Evolutionary conservation across 2,888 invertebrate species (phyloP).

Genomic region (Vandiemenella viatica): DNA sequence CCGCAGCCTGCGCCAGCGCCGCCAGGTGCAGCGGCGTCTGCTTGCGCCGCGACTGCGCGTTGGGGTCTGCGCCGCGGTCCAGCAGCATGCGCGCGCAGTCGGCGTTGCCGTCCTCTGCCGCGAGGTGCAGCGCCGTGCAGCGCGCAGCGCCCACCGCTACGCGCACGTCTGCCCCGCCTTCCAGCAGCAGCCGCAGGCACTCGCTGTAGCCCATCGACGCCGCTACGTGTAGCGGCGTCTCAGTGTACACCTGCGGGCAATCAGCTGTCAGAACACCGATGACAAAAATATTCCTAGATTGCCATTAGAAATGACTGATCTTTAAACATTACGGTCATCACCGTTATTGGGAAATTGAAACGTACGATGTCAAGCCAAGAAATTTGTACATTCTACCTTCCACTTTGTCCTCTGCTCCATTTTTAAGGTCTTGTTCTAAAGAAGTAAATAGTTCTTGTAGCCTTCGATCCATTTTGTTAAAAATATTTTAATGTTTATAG

Average conservation of each 20-base stretch:
- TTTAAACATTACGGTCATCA: too few relatives aligned
- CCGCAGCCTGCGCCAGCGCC: constrained; percentile 60
- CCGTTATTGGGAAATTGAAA: too few relatives aligned
- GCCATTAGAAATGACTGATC: too few relatives aligned
- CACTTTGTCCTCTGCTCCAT: too few relatives aligned
- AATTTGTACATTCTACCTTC: too few relatives aligned
- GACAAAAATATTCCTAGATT: too few relatives aligned
- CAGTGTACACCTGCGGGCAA: constrained; percentile 51
- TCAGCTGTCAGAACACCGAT: background rate
- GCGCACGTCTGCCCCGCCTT: constrained; percentile 63
- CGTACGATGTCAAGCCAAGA: too few relatives aligned
- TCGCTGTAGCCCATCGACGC: constrained; percentile 53
- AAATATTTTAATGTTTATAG: too few relatives aligned
- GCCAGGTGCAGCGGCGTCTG: constrained; percentile 70
- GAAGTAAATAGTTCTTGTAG: too few relatives aligned
- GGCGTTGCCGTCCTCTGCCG: constrained; percentile 61
- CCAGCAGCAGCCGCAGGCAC: constrained; percentile 56
- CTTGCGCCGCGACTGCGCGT: constrained; percentile 54
- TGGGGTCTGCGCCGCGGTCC: constrained; percentile 44
- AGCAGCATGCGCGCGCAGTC: constrained; percentile 61
- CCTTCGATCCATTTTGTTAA: too few relatives aligned
- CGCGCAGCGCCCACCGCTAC: constrained; percentile 54
- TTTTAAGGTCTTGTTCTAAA: too few relatives aligned
- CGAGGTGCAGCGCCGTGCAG: constrained; percentile 74
- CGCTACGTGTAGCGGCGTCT: constrained; percentile 71